Conservation (phyloP, 2,888 invertebrate genomes). For the Hyposoter dolosus region DNA sequence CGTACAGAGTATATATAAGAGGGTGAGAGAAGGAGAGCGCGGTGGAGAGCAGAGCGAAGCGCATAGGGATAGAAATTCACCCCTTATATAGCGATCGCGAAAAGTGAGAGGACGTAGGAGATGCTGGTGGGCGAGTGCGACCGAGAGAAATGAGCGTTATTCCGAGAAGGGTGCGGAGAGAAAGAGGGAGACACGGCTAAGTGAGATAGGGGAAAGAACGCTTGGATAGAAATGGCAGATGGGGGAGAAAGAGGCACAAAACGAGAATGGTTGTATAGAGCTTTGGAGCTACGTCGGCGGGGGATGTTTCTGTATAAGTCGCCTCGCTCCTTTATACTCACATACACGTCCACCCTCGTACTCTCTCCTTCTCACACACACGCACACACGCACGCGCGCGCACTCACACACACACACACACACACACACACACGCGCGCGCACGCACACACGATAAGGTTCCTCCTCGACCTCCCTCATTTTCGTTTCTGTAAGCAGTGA, state of each 20-base stretch:
- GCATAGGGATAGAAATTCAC: conserved; percentile 74
- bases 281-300: conserved; percentile 60
- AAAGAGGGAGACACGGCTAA: conserved; percentile 47
- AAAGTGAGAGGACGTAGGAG: conserved; percentile 61
- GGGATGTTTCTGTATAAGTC: conserved; percentile 59
- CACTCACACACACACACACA: conserved; percentile 33
- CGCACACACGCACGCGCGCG: conserved; percentile 53
- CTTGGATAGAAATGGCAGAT: conserved; percentile 58
- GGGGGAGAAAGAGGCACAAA: conserved; percentile 59
- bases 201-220: conserved; percentile 62
- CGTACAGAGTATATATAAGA: conserved; percentile 49
- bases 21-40: conserved; percentile 41
- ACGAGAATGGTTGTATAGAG: conserved; percentile 63
- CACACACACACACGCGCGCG: neutral
- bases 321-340: conserved; percentile 52
- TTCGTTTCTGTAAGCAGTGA: conserved; percentile 49
- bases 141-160: conserved; percentile 52
- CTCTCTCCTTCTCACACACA: conserved; percentile 48
- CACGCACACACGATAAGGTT: conserved; percentile 4
- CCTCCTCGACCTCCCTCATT: conserved; percentile 47
- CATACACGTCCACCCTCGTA: neutral
- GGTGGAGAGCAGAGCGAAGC: conserved; percentile 57
- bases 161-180: conserved; percentile 55
- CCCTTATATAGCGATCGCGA: conserved; percentile 64
- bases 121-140: conserved; percentile 57